Conservation (phyloP, 1,140 invertebrate species). For the Rhagoletis zephyria region DNA sequence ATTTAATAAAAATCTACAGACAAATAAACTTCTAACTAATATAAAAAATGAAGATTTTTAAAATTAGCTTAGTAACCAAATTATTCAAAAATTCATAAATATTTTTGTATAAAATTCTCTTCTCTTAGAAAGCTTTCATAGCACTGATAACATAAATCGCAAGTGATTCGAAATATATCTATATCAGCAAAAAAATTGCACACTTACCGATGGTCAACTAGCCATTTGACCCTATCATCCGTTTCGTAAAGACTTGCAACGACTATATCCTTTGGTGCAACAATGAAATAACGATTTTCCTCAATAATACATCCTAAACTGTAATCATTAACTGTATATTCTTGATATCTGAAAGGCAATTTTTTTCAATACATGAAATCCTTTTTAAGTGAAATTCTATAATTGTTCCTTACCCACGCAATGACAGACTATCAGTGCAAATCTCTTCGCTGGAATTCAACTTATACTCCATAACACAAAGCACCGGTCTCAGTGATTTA, state of each 20-base stretch:
- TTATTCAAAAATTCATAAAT: too few relatives aligned
- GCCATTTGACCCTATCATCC: constrained; percentile 93
- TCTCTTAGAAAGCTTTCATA: too few relatives aligned
- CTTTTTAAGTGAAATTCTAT: background rate
- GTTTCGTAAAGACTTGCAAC: constrained; percentile 91
- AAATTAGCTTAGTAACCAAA: too few relatives aligned
- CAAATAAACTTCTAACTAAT: too few relatives aligned
- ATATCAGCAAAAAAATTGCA: constrained; percentile 11
- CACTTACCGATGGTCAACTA: constrained; percentile 81
- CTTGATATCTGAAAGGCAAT: constrained; percentile 81
- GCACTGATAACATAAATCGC: too few relatives aligned
- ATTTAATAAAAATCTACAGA: too few relatives aligned
- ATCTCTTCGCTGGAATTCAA: constrained; percentile 83
- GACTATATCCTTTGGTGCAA: constrained; percentile 95
- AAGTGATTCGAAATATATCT: too few relatives aligned
- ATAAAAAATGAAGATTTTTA: too few relatives aligned
- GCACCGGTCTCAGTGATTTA: constrained; percentile 85
- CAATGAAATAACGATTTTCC: constrained; percentile 93
- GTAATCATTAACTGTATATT: constrained; percentile 93
- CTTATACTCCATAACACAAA: constrained; percentile 89
- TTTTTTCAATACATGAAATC: too few relatives aligned
- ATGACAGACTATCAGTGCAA: constrained; percentile 86
- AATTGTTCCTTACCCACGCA: constrained; percentile 68
- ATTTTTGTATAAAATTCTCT: too few relatives aligned
- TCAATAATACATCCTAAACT: constrained; percentile 89